phyloP scores from a whole-genome alignment of 2,888 invertebrate species.

The Dicranocentrus wangi region DNA sequence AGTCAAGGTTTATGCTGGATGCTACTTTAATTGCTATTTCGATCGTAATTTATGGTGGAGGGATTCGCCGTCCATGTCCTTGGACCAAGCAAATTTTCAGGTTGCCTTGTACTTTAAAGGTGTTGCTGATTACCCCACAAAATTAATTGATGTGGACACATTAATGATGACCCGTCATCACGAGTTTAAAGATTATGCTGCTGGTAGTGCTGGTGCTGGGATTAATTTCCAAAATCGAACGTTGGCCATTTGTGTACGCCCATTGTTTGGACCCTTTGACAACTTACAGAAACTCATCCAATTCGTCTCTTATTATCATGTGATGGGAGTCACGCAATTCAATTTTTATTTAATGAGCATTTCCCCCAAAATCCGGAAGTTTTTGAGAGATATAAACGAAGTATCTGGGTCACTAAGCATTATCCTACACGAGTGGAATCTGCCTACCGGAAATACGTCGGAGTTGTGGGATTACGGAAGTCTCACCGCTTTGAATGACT shows the following conservation, averaged over 20 bases:
- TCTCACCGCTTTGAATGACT: slow-evolving; percentile 92
- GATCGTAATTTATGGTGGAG: not conserved
- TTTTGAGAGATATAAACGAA: slow-evolving; percentile 24
- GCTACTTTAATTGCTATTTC: slow-evolving; percentile 70
- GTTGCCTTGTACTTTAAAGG: slow-evolving; percentile 67
- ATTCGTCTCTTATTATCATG: slow-evolving; percentile 73
- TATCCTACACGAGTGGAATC: slow-evolving; percentile 66
- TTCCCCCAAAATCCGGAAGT: slow-evolving; percentile 64
- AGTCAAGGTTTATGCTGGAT: slow-evolving; percentile 69
- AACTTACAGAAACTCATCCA: slow-evolving; percentile 68
- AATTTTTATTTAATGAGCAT: slow-evolving; percentile 70
- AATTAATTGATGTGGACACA: slow-evolving; percentile 65
- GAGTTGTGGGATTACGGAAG: slow-evolving; percentile 72
- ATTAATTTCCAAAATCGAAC: not conserved
- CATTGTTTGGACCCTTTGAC: slow-evolving; percentile 73
- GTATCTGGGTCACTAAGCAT: slow-evolving; percentile 4
- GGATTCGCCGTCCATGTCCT: not conserved
- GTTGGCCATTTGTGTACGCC: slow-evolving; percentile 73
- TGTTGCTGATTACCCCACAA: slow-evolving; percentile 67
- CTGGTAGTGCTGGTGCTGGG: not conserved
- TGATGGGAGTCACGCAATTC: slow-evolving; percentile 68
- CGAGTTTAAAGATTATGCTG: not conserved
- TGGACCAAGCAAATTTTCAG: slow-evolving; percentile 21
- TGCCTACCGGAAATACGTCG: slow-evolving; percentile 71
- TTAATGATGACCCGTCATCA: slow-evolving; percentile 9